Evolutionary conservation across 2,797 vertebrate species (phyloP), one percentile per base, ranked within the genome.

Genomic region (Microctenopoma stevenorrisi): DNA sequence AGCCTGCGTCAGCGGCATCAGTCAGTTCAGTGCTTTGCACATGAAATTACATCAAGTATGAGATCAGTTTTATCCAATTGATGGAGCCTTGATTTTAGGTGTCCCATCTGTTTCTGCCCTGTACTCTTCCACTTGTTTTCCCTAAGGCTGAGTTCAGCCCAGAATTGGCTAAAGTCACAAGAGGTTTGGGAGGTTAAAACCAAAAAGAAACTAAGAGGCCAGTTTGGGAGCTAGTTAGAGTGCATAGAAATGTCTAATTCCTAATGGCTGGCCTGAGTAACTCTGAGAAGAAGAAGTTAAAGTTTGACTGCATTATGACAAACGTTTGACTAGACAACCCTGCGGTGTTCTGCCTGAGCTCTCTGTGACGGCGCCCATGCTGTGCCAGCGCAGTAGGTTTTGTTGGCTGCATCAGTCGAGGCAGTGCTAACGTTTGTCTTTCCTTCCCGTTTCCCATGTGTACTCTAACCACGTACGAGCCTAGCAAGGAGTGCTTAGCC

Each of bases 111-210:
- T 46, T n/a, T 46, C 16, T 10, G 7, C n/a, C 44, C n/a, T n/a
- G 2, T 1, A 8, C 37, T 18, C 33, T 15, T 30, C 18, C 30
- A 35, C 15, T 47, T 28, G 4, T 25, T 33, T 4, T 35, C 54
- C 60, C 57, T 3, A 3, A 64, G 51, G 69, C 74, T 35, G 44
- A 44, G 5, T 49, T 57, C 51, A 69, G 12, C 37, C 44, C 46
- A 40, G 56, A 71, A 77, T 74, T 59, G 65, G 56, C 51, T 57
- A 68, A 70, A 54, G 57, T 62, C 30, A 12, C 50, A 53, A 9
- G 42, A 49, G 66, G 49, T 64, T 50, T 40, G 44, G 22, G 22
- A 26, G 55, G 15, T 4, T 37, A 59, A 42, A 22, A 51, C 46
- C 28, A 6, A 55, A 54, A 68, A 46, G 16, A 47, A 53, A 57